Base-by-base conservation (phyloP, 2,113 vertebrate species). In the Acrocephalus kingi region DNA sequence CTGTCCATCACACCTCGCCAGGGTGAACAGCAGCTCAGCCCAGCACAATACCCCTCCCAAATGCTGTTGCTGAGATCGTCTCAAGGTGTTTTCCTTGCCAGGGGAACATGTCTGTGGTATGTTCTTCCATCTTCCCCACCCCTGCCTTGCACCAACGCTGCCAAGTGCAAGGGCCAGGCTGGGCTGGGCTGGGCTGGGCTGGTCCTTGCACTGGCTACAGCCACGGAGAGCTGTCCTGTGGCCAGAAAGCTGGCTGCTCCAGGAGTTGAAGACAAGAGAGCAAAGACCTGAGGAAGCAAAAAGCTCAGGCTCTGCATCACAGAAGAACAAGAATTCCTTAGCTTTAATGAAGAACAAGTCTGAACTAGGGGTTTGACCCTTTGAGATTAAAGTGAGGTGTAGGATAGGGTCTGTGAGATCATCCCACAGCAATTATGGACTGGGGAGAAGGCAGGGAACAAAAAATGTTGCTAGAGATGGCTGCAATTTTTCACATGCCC, bases 1-100 rank as follows among this genome's bases (percentile, higher is more conserved):
- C 64, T 87, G 64, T 52, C 39, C 17, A 27, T 54, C 55, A 24
- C 27, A 14, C 37, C 30, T 66, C 0, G 0, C 28, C 0, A 1
- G 37, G 17, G 31, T 41, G 69, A 87, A 30, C 7, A 77, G 49
- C 49, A 56, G 6, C 15, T 62, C 22, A 69, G 37, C 16, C 41
- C 13, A 18, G 10, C 35, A 49, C 61, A 88, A 37, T 7, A 13
- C 5, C 35, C 17, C 20, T 46, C 35, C 31, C 66, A 85, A 55
- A 54, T 35, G 17, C 20, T 55, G 48, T 8, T 43, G 56, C 43
- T 81, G 37, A 7, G 20, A 91, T 24, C 28, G 10, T 59, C 41
- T 10, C 0, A 0, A 10, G 18, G 15, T 39, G 25, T 31, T 67
- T 16, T 15, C 59, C 18, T 58, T 52, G 20, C 45, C 72, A 52